Evolutionary conservation across 1,140 invertebrate genomes (phyloP), one percentile per base, ranked within the genome.

Genomic region (Cotesia typhae): DNA sequence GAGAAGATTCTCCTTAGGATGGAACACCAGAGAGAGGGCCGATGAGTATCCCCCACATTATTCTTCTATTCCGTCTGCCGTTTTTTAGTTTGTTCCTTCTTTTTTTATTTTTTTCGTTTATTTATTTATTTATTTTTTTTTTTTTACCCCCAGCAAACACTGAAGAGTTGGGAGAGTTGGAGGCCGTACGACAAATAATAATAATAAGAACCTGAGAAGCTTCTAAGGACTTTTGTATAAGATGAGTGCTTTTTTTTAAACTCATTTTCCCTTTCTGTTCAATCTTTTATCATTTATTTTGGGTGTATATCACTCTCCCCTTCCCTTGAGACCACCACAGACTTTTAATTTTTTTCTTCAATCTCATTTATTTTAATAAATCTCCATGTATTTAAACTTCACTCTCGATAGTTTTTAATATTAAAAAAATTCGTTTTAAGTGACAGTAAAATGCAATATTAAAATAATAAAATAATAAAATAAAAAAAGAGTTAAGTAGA

Each of bases 31-130:
- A 17, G 20, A 6, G 14, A 17, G 20, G 3, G 17, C 53, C 17
- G 53, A 55, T 12, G 53, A 55, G 53, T 28, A 28, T 28, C 41
- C 6, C 4, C 41, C 36, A 59, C 14, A 20, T 28, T 17, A 59
- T 59, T 59, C 57, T 20, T 59, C 57, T 17, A 59, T 59, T 59
- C 28, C 57, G 57, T 59, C 57, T 59, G 14, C 20, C 28, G 17
- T 59, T 59, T 59, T 59, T 17, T 20, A 55, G 12, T 28, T 10
- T 10, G 10, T 47, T 10, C 41, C 41, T 47, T 47, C 10, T 10
- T 47, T 47, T 47, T 41, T 41, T 10, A 41, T 41, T 10, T 10
- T 4, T 6, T 28, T 28, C 2, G 14, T 14, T 14, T 14, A 14
- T 14, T 14, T 14, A 14, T 14, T 14, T 14, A 14, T 14, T 14